These are phyloP conservation scores for Danio albolineatus DNA, from an alignment of 2,797 vertebrate genomes.

Conservation along the genomic window DNA sequence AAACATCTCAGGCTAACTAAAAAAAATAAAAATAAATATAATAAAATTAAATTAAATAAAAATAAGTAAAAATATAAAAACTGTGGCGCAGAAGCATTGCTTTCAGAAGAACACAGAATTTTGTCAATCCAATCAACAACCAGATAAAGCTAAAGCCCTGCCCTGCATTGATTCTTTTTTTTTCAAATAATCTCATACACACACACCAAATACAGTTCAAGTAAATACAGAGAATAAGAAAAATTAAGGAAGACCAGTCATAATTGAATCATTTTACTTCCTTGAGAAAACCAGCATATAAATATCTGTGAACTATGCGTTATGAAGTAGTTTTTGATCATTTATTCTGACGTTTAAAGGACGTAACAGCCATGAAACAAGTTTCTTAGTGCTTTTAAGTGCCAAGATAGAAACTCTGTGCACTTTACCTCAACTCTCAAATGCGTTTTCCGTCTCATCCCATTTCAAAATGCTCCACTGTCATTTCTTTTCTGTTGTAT, in stretches of 20 bases:
- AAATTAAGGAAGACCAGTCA: neutral
- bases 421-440: slow-evolving; percentile 16
- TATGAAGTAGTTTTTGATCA: too few species aligned
- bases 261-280: neutral
- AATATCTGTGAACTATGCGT: neutral
- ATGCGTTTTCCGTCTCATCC: neutral
- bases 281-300: neutral
- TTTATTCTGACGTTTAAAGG: neutral
- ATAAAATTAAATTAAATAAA: too few species aligned
- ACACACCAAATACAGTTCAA: too few species aligned
- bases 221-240: neutral
- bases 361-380: neutral
- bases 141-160: too few species aligned
- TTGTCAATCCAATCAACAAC: too few species aligned
- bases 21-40: too few species aligned
- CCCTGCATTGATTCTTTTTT: too few species aligned
- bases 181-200: too few species aligned
- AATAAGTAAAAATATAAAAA: too few species aligned
- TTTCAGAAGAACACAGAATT: too few species aligned
- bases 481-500: slow-evolving; percentile 10
- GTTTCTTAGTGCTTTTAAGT: slow-evolving; percentile 13
- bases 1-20: too few species aligned
- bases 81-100: too few species aligned
- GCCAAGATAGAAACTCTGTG: neutral
- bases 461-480: slow-evolving; percentile 7